Base-by-base conservation (phyloP, 2,113 vertebrate species). In the Chamaea fasciata region DNA sequence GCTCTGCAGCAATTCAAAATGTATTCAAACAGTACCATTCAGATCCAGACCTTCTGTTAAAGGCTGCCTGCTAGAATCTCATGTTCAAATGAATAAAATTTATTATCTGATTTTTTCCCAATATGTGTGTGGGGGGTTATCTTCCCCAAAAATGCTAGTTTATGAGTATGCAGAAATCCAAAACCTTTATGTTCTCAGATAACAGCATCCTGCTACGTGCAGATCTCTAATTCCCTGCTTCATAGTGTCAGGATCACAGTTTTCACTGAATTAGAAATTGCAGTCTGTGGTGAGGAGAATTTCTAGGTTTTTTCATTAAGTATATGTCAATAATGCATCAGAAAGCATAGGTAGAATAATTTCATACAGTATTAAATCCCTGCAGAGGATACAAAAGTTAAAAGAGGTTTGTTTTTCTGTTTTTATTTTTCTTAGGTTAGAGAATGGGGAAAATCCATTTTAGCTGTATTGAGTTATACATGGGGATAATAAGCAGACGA, bases 1-100 rank as follows among this genome's bases (percentile, higher is more conserved):
- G 60, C 83, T 94, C 56, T 96, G 85, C 85, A 92, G 79, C 68
- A 68, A 33, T 86, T 83, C 65, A 62, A 59, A 83, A 64, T 55
- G 22, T 71, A 44, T 91, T 93, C 41, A 55, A 79, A 71, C 47
- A 12, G 76, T 21, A 81, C 44, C 26, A n/a, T 90, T 94, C 76
- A 89, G 80, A 96, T 87, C 89, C 89, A 89, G 83, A 74, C 50
- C 81, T 93, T 73, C 73, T 84, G 30, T 55, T 88, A 63, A 77
- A 94, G 15, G 16, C 21, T 87, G 39, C 41, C 67, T 95, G 41
- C 57, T 49, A 60, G 63, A 80, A 59, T 39, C 24, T 2, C 13
- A 50, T 56, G 21, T 27, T 73, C 2, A 2, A 69, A 50, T 57
- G 16, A 65, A 27, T 65, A 21, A 13, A 83, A 39, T 7, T 56